Conservation (phyloP, 2,113 vertebrate species). For the Narcine bancroftii region DNA sequence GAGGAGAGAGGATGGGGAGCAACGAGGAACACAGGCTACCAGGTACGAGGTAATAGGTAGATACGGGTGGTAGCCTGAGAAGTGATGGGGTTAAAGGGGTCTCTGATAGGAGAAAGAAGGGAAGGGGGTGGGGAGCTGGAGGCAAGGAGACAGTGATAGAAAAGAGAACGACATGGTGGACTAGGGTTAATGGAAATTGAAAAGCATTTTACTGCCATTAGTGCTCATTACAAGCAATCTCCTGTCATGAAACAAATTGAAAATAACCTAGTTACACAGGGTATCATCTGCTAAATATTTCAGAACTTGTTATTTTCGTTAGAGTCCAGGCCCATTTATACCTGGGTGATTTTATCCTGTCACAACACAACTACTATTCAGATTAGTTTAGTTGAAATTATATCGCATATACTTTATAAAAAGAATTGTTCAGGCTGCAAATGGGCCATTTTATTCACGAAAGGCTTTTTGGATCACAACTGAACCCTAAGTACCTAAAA, state of each 20-base stretch:
- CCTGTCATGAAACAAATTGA: not conserved
- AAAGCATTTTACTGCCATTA: too few species aligned
- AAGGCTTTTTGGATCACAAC: not conserved
- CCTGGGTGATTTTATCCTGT: not conserved
- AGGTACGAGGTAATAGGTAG: too few species aligned
- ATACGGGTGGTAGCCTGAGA: too few species aligned
- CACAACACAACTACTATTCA: not conserved
- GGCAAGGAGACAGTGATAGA: too few species aligned
- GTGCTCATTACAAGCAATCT: not conserved
- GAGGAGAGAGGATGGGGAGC: too few species aligned
- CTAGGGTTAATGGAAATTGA: too few species aligned
- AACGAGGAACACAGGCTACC: too few species aligned
- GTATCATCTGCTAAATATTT: not conserved
- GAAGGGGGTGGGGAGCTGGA: too few species aligned
- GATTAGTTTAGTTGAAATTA: not conserved
- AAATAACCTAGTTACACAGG: not conserved
- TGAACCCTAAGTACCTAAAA: not conserved
- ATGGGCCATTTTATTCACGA: not conserved
- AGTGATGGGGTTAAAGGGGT: too few species aligned
- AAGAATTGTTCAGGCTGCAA: not conserved
- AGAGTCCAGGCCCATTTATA: not conserved
- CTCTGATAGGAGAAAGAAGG: too few species aligned
- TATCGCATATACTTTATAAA: not conserved
- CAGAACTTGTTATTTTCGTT: not conserved
- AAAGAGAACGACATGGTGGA: too few species aligned